Conservation (phyloP, 1,140 invertebrate genomes). For the Dendrolimus kikuchii region DNA sequence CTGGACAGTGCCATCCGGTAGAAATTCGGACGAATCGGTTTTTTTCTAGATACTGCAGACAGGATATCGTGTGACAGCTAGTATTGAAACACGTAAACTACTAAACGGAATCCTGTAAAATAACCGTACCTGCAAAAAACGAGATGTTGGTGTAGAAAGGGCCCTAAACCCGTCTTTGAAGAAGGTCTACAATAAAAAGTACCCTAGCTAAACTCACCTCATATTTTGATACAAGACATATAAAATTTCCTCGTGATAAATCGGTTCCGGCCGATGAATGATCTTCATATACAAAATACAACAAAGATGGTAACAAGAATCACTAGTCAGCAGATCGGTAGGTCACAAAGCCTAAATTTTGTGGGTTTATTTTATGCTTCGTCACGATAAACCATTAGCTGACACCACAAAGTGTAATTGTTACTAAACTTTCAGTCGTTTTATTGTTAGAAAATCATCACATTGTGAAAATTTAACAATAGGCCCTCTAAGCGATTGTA, state of each 20-base stretch:
- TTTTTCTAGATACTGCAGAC: too few species aligned
- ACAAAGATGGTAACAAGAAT: conserved; percentile 21
- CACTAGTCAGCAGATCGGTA: conserved; percentile 19
- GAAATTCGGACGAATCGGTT: too few species aligned
- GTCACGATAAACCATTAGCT: conserved; percentile 49
- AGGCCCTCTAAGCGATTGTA: conserved; percentile 21
- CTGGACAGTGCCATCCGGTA: too few species aligned
- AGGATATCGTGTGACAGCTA: too few species aligned
- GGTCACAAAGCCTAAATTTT: conserved; percentile 35
- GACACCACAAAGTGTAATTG: conserved; percentile 30
- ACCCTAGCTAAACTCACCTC: too few species aligned
- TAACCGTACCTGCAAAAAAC: too few species aligned
- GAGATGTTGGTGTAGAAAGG: too few species aligned
- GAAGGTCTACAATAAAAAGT: too few species aligned
- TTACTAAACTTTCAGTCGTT: conserved; percentile 37
- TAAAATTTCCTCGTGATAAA: background rate
- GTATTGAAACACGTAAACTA: too few species aligned
- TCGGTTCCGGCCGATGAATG: conserved; percentile 12
- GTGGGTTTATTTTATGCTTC: conserved; percentile 33
- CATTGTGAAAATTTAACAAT: conserved; percentile 23
- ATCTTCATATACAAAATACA: conserved; percentile 19
- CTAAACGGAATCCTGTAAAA: too few species aligned
- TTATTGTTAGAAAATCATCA: conserved; percentile 38
- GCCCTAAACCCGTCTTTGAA: too few species aligned
- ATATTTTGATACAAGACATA: too few species aligned